phyloP scores from a whole-genome alignment of 2,888 invertebrate species.

The Notocelia uddmanniana region DNA sequence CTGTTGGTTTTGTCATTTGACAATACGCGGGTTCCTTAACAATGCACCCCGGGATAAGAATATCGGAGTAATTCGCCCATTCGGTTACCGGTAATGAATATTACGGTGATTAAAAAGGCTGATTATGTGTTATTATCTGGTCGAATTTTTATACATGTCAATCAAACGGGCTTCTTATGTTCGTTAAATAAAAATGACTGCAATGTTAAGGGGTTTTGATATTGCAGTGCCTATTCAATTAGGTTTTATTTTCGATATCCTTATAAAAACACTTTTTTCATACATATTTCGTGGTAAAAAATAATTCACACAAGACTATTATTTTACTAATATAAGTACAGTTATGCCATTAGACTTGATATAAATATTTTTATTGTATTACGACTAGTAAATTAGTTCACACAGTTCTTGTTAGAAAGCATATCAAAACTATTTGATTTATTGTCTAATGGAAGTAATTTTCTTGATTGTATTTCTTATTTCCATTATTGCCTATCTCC shows the following conservation, averaged over 20 bases:
- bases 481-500: too few species aligned
- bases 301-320: neutral
- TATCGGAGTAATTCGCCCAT: constrained; percentile 77
- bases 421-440: too few species aligned
- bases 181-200: neutral
- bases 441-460: too few species aligned
- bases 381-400: too few species aligned
- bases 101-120: constrained; percentile 55
- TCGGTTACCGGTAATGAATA: constrained; percentile 65
- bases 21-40: constrained; percentile 68
- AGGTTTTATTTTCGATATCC: too few species aligned
- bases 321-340: neutral
- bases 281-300: neutral
- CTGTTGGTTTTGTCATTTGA: constrained; percentile 76
- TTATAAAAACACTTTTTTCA: neutral
- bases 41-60: constrained; percentile 60
- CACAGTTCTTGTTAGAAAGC: too few species aligned
- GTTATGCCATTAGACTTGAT: neutral
- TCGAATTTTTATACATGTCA: constrained; percentile 40
- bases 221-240: neutral
- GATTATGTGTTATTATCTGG: constrained; percentile 45
- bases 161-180: constrained; percentile 9
- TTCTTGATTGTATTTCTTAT: too few species aligned
- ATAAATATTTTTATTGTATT: neutral
- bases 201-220: neutral